Conservation (phyloP, 2,888 invertebrate species). For the Caenorhabditis imperialis region DNA sequence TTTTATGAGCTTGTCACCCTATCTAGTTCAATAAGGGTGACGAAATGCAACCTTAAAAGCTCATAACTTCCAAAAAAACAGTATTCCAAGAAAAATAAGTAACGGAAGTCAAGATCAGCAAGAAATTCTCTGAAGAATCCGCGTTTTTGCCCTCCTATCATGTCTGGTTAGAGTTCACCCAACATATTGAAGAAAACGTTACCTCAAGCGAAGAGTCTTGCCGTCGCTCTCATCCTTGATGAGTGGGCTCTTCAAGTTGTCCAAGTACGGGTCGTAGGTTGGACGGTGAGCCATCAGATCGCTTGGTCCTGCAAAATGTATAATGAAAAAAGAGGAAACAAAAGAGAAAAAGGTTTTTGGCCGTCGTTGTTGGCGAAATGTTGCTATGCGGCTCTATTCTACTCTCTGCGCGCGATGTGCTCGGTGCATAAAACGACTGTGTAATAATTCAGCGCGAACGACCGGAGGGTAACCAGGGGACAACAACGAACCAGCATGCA, state of each 20-base stretch:
- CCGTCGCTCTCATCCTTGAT: constrained; percentile 94
- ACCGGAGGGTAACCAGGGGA: neutral
- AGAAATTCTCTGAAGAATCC: too few species aligned
- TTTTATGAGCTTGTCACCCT: too few species aligned
- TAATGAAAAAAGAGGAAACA: constrained; percentile 2
- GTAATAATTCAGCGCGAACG: constrained; percentile 21
- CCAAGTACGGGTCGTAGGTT: constrained; percentile 78
- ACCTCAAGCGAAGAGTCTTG: constrained; percentile 90
- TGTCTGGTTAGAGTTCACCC: too few species aligned
- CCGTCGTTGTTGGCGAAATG: constrained; percentile 30
- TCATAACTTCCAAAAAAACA: too few species aligned
- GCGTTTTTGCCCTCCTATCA: too few species aligned
- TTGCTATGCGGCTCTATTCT: constrained; percentile 23
- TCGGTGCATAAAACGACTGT: constrained; percentile 38
- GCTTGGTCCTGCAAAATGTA: constrained; percentile 42
- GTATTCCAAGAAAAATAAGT: too few species aligned
- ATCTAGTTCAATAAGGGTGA: too few species aligned
- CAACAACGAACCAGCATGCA: constrained; percentile 16
- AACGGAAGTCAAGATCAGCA: too few species aligned
- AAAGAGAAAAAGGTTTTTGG: constrained; percentile 3
- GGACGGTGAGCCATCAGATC: constrained; percentile 75
- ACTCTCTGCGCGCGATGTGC: constrained; percentile 12
- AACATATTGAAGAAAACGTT: too few species aligned
- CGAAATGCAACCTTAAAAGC: too few species aligned
- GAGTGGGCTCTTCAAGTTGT: constrained; percentile 84